A percentile compares a stretch with the other conserved stretches of the same genome.
Conservation (phyloP, 2,888 invertebrate species). For the Leucophenga montana region DNA sequence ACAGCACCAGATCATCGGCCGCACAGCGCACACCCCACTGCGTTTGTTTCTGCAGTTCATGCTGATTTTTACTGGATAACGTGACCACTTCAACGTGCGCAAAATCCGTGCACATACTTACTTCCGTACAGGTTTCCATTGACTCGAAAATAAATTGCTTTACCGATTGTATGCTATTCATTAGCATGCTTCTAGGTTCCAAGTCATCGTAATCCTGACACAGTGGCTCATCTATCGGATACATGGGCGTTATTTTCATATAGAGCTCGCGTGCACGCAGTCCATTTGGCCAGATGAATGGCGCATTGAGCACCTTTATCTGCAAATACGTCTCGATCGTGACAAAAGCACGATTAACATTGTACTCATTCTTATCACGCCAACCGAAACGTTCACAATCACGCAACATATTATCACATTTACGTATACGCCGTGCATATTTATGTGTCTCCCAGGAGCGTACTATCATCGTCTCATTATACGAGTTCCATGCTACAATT, state of each 20-base stretch:
- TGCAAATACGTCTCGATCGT: slow-evolving; percentile 86
- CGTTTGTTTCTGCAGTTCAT: slow-evolving; percentile 79
- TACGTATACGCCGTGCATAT: slow-evolving; percentile 75
- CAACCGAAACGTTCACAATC: slow-evolving; percentile 79
- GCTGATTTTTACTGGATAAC: slow-evolving; percentile 78
- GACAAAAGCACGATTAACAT: slow-evolving; percentile 86
- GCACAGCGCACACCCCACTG: slow-evolving; percentile 85
- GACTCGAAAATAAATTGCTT: slow-evolving; percentile 74
- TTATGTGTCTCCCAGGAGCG: slow-evolving; percentile 86
- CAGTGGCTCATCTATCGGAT: slow-evolving; percentile 72
- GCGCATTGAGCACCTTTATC: slow-evolving; percentile 84
- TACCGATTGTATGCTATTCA: background rate
- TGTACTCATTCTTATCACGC: slow-evolving; percentile 75
- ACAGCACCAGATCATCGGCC: slow-evolving; percentile 82
- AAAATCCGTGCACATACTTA: slow-evolving; percentile 49
- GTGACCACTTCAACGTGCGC: slow-evolving; percentile 77
- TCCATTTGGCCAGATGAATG: slow-evolving; percentile 81
- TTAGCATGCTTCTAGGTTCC: background rate
- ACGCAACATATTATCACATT: slow-evolving; percentile 73
- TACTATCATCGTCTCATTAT: slow-evolving; percentile 75
- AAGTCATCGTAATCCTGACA: slow-evolving; percentile 46
- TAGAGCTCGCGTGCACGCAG: slow-evolving; percentile 78
- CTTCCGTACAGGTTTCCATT: slow-evolving; percentile 46
- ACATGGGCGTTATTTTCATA: slow-evolving; percentile 83
- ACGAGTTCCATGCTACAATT: slow-evolving; percentile 80